Base-by-base conservation (phyloP, 2,113 vertebrate genomes). In the Pseudorectes ferrugineus region DNA sequence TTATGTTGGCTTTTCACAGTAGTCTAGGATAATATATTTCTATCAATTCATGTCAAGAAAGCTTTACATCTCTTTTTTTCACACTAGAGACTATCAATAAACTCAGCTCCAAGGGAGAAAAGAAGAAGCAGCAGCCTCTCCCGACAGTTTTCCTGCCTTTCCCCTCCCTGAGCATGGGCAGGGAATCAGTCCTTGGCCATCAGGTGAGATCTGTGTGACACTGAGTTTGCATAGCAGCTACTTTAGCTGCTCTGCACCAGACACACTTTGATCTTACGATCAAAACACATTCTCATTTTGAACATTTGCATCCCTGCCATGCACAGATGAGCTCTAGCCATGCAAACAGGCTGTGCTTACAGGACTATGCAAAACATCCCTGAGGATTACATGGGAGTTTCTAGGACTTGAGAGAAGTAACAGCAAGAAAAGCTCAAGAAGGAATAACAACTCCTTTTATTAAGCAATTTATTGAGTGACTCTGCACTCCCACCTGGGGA, bases 221-320 rank as follows among this genome's bases (percentile, higher is more conserved):
- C 15, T 6, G 36, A 33, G 63, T 88, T 88, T 71, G 67, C 88
- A 83, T 83, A 48, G 24, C 46, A 77, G 66, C 81, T 79, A 3
- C 75, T 62, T 70, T 3, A 59, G 71, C 3, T 61, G 63, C 85
- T 70, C 65, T 55, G 1, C 46, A 42, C 29, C 61, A 94, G 92
- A 90, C 82, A 73, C 33, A 22, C 85, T 97, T 95, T 96, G 82
- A 96, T 95, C 85, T 92, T 35, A 42, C 0, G 18, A 97, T 88
- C 67, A 87, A 93, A 94, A 96, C 17, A 0, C 43, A 3, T 49
- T 80, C 92, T 85, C 81, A 77, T 89, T 66, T 70, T 31, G 57
- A 84, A 33, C 75, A 97, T 96, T 96, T 96, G 89, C 92, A 95
- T 94, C 74, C 35, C 36, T 67, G 52, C 57, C 68, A 15, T 25